Evolutionary conservation across 2,888 invertebrate species (phyloP), one percentile per base, ranked within the genome.

Genomic region (Caenorhabditis sp.): DNA sequence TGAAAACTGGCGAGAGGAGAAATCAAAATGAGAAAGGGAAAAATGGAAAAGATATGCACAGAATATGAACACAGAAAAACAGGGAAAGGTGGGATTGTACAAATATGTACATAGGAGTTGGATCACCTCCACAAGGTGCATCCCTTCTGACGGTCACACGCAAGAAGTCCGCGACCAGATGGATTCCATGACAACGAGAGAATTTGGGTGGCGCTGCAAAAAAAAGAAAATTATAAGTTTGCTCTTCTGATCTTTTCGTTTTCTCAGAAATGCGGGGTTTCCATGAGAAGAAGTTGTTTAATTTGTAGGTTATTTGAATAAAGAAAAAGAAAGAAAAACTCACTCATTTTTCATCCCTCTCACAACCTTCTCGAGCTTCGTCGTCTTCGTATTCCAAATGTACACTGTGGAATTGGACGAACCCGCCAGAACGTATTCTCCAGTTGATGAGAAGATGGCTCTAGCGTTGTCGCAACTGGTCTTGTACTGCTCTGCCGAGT

Each of bases 401-500:
- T 70, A 85, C 9, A 84, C 79, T 15, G 65, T 62, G 4, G 83
- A 84, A 35, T 76, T 77, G 0, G 84, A 74, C 11, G 80, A 78
- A 35, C 85, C 85, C 35, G 85, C 70, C 1, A 78, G 69, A 6
- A 81, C 68, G 56, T 60, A 85, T 6, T 85, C 84, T 37, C 78
- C 82, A 24, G 82, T 82, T 5, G 87, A 85, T 2, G 87, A 87
- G 53, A 90, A 85, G 6, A 87, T 83, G 26, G 87, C 88, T 55
- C 86, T 72, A 8, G 87, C 61, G 32, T 78, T 83, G 58, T 90
- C 90, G 22, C 84, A 85, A 11, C 87, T 82, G 0, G 87, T 87
- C 6, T 85, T 96, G 93, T 98, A 98, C 76, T 95, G 95, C 90
- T 98, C 98, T 92, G 96, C 95, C 68, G 95, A 95, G 93, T 96